Percentiles rank a stretch among this genome's conserved stretches.
phyloP scores from a whole-genome alignment of 2,797 vertebrate genomes.

The Gambelia wislizenii region DNA sequence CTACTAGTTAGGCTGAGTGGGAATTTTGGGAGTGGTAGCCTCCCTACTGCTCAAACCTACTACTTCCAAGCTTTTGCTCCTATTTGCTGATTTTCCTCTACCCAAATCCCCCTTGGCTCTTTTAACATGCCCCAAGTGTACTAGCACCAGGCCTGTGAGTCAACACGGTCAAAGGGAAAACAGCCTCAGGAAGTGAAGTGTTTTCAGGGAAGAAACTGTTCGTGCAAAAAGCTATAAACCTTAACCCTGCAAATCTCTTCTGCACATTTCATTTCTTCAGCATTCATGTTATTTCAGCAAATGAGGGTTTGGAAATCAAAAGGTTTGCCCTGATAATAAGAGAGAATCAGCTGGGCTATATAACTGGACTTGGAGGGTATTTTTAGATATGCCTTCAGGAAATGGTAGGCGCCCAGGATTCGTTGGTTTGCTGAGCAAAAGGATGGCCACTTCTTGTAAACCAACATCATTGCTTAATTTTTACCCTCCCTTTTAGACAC shows the following conservation, averaged over 20 bases:
- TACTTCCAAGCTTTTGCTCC: background rate
- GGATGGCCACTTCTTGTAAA: background rate
- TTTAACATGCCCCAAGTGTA: background rate
- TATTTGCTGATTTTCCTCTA: background rate
- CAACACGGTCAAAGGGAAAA: background rate
- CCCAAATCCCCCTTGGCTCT: background rate
- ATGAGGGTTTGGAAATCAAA: background rate
- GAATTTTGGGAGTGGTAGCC: too few relatives aligned
- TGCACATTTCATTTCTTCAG: background rate
- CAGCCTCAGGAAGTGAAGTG: background rate
- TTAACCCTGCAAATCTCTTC: background rate
- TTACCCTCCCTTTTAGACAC: background rate
- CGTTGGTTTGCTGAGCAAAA: background rate
- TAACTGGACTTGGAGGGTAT: background rate
- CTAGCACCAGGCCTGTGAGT: background rate
- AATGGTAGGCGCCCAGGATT: background rate
- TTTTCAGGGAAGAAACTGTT: background rate
- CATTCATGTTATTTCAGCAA: background rate
- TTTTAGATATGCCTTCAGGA: constrained; percentile 16
- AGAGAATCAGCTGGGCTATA: background rate
- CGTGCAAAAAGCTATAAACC: background rate
- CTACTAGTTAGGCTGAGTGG: too few relatives aligned
- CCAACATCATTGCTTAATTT: background rate
- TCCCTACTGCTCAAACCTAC: too few relatives aligned
- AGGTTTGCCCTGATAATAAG: background rate